Conservation (phyloP, 2,888 invertebrate species). For the Diarsia brunnea region DNA sequence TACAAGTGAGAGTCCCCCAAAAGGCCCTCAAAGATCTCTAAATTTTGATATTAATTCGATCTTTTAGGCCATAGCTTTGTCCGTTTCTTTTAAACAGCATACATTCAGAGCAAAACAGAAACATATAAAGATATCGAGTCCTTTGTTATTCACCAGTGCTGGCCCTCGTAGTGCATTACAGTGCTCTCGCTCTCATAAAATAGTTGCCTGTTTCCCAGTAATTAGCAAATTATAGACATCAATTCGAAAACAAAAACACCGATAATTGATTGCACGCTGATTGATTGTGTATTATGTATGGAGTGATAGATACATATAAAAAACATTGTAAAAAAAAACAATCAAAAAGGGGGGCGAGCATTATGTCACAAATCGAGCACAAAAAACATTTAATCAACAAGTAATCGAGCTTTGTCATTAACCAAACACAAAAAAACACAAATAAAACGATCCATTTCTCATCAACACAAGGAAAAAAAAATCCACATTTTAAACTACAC, state of each 20-base stretch:
- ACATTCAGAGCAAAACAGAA: constrained; percentile 15
- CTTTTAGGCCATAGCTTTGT: too few species aligned
- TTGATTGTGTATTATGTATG: not conserved
- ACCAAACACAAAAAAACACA: not conserved
- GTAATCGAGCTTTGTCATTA: not conserved
- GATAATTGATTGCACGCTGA: not conserved
- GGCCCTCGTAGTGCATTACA: not conserved
- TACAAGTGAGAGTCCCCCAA: too few species aligned
- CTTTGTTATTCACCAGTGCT: not conserved
- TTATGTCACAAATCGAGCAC: not conserved
- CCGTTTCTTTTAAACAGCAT: not conserved
- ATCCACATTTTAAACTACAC: constrained; percentile 4
- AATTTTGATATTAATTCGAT: too few species aligned
- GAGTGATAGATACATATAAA: not conserved
- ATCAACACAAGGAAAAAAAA: too few species aligned
- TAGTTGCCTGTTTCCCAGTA: not conserved
- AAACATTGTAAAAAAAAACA: not conserved
- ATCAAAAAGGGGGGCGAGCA: not conserved
- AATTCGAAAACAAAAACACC: not conserved
- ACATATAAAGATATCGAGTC: not conserved
- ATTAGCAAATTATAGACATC: not conserved
- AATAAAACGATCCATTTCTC: too few species aligned
- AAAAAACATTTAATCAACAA: not conserved
- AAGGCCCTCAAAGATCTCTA: too few species aligned
- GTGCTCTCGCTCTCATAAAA: not conserved